Base-by-base conservation (phyloP, 1,140 invertebrate genomes). In the Tetramorium parvispinum region DNA sequence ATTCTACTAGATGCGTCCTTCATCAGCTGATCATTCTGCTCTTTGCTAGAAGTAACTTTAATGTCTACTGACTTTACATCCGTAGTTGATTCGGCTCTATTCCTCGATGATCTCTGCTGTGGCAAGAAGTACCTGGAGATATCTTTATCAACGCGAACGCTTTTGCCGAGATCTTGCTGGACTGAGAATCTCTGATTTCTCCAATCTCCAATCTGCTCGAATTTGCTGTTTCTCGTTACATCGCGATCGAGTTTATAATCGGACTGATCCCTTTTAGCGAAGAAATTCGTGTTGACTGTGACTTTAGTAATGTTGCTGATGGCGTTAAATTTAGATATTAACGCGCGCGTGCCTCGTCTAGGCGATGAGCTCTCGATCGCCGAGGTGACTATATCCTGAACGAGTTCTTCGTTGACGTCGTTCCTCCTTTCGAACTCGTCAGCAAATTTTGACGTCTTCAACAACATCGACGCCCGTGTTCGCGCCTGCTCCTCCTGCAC, bases 281-380 rank as follows among this genome's bases (percentile, higher is more conserved):
- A 96, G 89, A 96, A 96, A 43, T 92, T 94, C 0, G 95, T 90
- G 83, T 96, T 95, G 3, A 96, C 95, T 0, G 96, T 96, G 1
- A 96, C 95, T 89, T 95, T 96, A 0, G 96, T 96, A 2, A 96
- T 96, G 71, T 96, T 96, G 13, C 96, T 95, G 59, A 96, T 96
- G 1, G 96, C 96, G 87, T 97, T 97, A 90, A 97, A 97, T 91
- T 97, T 96, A 0, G 96, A 96, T 55, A 97, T 97, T 10, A 97
- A 91, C 66, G 97, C 96, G 76, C 95, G 93, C 0, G 96, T 95
- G 3, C 95, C 95, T 70, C 93, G 94, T 85, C 95, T 93, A 0
- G 90, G 87, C 18, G 90, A 91, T 7, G 94, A 95, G 1, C 87
- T 94, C 13, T 94, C 95, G 57, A 91, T 93, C n/a, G 89, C 85